phyloP scores from a whole-genome alignment of 2,888 invertebrate genomes.

The Alloplasta piceator region DNA sequence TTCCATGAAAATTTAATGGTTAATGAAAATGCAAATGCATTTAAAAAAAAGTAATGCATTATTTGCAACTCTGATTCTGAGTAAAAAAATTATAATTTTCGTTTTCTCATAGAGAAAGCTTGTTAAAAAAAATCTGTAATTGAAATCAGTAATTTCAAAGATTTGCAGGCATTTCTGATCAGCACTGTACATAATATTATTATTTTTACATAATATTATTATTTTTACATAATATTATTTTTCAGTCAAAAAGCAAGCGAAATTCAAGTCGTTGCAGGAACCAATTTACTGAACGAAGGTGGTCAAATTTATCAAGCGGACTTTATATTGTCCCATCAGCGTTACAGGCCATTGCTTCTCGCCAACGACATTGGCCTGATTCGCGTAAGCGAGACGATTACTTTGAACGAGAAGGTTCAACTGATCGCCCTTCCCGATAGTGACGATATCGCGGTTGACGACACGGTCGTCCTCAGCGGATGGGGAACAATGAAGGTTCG shows the following conservation, averaged over 20 bases:
- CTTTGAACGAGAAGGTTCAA: constrained; percentile 69
- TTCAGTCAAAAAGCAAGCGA: constrained; percentile 49
- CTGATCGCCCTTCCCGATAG: constrained; percentile 68
- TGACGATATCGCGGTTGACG: constrained; percentile 57
- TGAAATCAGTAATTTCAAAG: too few relatives aligned
- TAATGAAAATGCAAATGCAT: too few relatives aligned
- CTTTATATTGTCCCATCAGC: constrained; percentile 61
- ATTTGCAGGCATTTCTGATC: too few relatives aligned
- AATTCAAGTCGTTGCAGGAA: constrained; percentile 66
- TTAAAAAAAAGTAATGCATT: too few relatives aligned
- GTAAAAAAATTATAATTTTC: background rate
- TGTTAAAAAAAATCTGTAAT: background rate
- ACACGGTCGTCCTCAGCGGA: constrained; percentile 70
- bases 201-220: background rate
- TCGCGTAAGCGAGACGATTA: constrained; percentile 68
- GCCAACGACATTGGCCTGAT: constrained; percentile 75
- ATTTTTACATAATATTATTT: constrained; percentile 1
- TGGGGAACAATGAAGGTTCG: constrained; percentile 74
- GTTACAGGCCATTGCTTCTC: constrained; percentile 42
- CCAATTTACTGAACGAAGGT: constrained; percentile 63
- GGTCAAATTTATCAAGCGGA: constrained; percentile 64
- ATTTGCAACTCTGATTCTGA: too few relatives aligned
- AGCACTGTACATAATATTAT: too few relatives aligned
- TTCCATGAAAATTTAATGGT: too few relatives aligned
- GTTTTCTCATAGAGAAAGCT: background rate